Evolutionary conservation across 2,797 vertebrate species (phyloP), one percentile per base, ranked within the genome.

Genomic region (Spatula clypeata): DNA sequence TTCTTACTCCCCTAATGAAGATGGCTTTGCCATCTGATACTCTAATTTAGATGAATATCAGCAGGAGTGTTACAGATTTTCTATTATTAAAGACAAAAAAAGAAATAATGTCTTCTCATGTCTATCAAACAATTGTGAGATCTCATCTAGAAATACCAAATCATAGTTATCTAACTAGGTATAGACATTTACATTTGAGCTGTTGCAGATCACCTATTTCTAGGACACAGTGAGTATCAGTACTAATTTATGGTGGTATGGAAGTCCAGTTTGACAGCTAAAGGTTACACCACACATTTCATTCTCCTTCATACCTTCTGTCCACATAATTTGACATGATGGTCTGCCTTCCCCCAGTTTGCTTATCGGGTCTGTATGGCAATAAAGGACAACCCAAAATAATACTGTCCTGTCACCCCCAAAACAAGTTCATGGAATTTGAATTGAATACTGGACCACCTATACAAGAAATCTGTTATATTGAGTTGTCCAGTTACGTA

Each of bases 101-200:
- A 8, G 34, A 60, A 69, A 40, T 58, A 21, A 27, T 8, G 4
- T 29, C 86, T 82, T 79, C n/a, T 65, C 61, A 15, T 10, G 93
- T 70, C 72, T 51, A 3, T 51, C 38, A 95, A 91, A 92, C 21
- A 91, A 13, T 21, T 76, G 40, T 71, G 71, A 88, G 66, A 19
- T 11, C 81, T 74, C 77, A 93, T 71, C 80, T 45, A 73, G 84
- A 89, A 96, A 91, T 61, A 96, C 88, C 34, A 36, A 88, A 38
- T 65, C 83, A 81, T 17, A 91, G 87, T 94, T 73, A 77, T 54
- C 34, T 86, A 86, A 84, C 57, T 76, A 94, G 75, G 81, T 93
- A 44, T 38, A 21, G 8, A 57, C 26, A 60, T 49, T 58, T 23
- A 84, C 13, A 2, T 2, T 24, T 0, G 49, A 57, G 88, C 19